These are phyloP conservation scores for Amniataba percoides DNA, from an alignment of 2,797 vertebrate genomes.

Conservation along the genomic window DNA sequence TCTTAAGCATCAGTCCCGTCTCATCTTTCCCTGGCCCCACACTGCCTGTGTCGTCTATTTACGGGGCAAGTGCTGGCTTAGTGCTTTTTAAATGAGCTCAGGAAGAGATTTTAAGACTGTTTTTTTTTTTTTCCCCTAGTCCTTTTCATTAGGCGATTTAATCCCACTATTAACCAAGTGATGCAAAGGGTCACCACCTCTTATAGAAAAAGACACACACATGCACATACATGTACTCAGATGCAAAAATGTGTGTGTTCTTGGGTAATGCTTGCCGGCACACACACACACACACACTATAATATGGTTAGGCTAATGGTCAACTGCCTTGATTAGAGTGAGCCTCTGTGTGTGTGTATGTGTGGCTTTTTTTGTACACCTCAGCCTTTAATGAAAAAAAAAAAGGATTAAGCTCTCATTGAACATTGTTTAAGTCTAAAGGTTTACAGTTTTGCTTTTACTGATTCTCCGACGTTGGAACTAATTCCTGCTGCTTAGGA, in stretches of 20 bases:
- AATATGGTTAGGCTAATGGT: not conserved
- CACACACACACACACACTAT: not conserved
- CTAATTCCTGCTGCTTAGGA: constrained; percentile 33
- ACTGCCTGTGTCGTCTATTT: constrained; percentile 1
- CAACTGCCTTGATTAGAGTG: not conserved
- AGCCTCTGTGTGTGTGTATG: not conserved
- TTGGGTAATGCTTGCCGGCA: not conserved
- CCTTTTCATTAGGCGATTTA: constrained; percentile 51
- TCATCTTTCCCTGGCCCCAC: not conserved
- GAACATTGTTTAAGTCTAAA: constrained; percentile 23
- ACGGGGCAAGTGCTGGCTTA: constrained; percentile 3
- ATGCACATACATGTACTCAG: not conserved
- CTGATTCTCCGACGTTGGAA: constrained; percentile 28
- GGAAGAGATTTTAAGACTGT: constrained; percentile 32
- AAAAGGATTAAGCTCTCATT: constrained; percentile 41
- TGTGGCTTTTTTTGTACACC: not conserved
- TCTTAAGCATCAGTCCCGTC: not conserved
- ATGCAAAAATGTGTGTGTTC: not conserved
- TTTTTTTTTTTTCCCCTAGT: not conserved
- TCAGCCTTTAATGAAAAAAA: constrained; percentile 30
- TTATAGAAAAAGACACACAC: constrained; percentile 10
- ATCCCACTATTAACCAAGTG: constrained; percentile 37
- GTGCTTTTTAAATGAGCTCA: constrained; percentile 51
- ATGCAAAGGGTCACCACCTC: constrained; percentile 5
- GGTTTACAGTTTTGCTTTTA: constrained; percentile 45